Evolutionary conservation across 2,797 vertebrate species (phyloP).

Genomic region (Clamator glandarius): DNA sequence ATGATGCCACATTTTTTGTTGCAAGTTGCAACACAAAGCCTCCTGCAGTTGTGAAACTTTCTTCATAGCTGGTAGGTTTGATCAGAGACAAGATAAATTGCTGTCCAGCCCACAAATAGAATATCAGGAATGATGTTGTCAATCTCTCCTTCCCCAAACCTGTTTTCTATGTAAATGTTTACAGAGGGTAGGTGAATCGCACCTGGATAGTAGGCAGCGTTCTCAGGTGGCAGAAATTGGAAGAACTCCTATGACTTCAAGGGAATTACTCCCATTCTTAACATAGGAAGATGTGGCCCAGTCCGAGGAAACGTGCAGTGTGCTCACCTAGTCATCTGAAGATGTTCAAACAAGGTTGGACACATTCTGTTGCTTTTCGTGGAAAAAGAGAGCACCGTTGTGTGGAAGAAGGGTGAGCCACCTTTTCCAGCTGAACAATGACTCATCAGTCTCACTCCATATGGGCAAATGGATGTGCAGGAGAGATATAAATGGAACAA

Average conservation of each 20-base stretch:
- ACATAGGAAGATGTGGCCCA: not conserved
- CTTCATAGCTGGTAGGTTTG: slow-evolving; percentile 14
- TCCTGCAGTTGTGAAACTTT: slow-evolving; percentile 56
- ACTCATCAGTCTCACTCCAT: not conserved
- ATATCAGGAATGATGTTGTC: slow-evolving; percentile 24
- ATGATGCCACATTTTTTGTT: not conserved
- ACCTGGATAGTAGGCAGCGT: slow-evolving; percentile 9
- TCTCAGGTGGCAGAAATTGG: slow-evolving; percentile 52
- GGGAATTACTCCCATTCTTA: not conserved
- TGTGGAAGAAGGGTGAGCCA: not conserved
- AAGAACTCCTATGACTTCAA: slow-evolving; percentile 36
- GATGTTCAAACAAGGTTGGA: not conserved
- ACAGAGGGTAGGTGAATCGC: not conserved
- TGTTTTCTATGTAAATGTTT: slow-evolving; percentile 48
- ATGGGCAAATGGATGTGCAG: not conserved
- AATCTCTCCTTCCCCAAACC: slow-evolving; percentile 46
- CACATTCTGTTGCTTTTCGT: not conserved
- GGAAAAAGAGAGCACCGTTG: not conserved
- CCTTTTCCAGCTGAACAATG: not conserved
- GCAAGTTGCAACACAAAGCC: slow-evolving; percentile 45
- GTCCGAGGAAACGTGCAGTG: not conserved
- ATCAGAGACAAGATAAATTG: slow-evolving; percentile 57
- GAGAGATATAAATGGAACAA: not conserved
- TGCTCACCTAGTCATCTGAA: not conserved
- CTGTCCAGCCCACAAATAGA: slow-evolving; percentile 41